Evolutionary conservation across 2,888 invertebrate genomes (phyloP).

Genomic region (Eupithecia subumbrata): DNA sequence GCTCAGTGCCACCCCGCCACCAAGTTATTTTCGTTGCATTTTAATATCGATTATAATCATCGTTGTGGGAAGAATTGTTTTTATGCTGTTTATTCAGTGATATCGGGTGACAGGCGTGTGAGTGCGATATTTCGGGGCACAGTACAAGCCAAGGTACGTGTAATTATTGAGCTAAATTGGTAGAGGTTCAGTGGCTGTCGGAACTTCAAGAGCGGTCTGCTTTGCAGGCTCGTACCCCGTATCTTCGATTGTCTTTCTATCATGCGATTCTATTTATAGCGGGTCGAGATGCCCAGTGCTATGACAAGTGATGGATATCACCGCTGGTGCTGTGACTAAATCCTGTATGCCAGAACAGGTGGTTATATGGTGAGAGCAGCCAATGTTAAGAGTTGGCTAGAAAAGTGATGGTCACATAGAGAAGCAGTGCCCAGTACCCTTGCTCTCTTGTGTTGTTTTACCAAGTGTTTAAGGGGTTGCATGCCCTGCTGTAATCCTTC

Average conservation of each 20-base stretch:
- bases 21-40: conserved; percentile 66
- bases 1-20: conserved; percentile 63
- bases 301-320: conserved; percentile 51
- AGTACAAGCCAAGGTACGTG: conserved; percentile 75
- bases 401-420: not conserved
- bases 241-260: conserved; percentile 52
- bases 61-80: conserved; percentile 65
- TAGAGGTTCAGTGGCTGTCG: conserved; percentile 40
- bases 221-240: conserved; percentile 2
- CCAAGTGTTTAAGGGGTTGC: not conserved
- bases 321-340: conserved; percentile 29
- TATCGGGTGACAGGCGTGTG: conserved; percentile 64
- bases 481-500: too few species aligned
- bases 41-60: conserved; percentile 77
- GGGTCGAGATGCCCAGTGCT: conserved; percentile 43
- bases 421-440: not conserved
- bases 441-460: not conserved
- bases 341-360: conserved; percentile 29
- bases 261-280: conserved; percentile 53
- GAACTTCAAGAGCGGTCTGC: conserved; percentile 11
- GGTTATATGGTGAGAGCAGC: conserved; percentile 9
- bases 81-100: conserved; percentile 78
- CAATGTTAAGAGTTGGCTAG: not conserved
- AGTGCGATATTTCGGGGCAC: conserved; percentile 75
- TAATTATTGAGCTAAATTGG: conserved; percentile 20